Base-by-base conservation (phyloP, 1,140 invertebrate species). In the Drosophila ogumai region DNA sequence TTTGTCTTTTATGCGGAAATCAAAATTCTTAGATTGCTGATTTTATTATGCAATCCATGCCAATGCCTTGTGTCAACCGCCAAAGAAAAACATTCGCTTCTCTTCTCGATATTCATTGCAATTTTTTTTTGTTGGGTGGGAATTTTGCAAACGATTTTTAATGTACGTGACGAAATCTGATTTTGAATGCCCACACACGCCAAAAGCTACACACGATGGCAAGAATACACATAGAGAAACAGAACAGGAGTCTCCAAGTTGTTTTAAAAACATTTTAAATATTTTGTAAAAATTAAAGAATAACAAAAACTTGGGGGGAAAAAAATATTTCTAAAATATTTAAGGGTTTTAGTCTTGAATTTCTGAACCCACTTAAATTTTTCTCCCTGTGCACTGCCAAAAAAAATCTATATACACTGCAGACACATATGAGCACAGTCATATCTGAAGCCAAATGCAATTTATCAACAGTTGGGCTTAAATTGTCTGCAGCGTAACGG, bases 391-490 rank as follows among this genome's bases (percentile, higher is more conserved):
- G 55, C 1, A 47, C 25, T 28, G 36, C 22, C 34, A 32, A 49
- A 71, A 64, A 73, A 60, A 55, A 15, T 36, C 12, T 66, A 57
- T 71, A 40, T 38, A 57, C 12, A 75, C 44, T 67, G 49, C 41
- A 44, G 19, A 44, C 36, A 58, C 44, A 40, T 67, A 36, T 55
- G 31, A 28, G 36, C 57, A 56, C 22, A 61, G 63, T 68, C 56
- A 60, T 75, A 87, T 67, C 79, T 90, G 80, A 63, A 84, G 82
- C 82, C 85, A 88, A 88, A 78, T 88, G 85, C 81, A 90, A 88
- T 88, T 88, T 88, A 78, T 88, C 84, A 88, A 84, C 84, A 88
- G 84, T 87, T 87, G 84, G 40, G 85, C 80, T 88, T 84, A 88
- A 88, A 88, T 88, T 88, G 84, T 88, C 85, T 84, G 85, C 84